Base-by-base conservation (phyloP, 1,140 invertebrate genomes). In the Pogonomyrmex californicus region DNA sequence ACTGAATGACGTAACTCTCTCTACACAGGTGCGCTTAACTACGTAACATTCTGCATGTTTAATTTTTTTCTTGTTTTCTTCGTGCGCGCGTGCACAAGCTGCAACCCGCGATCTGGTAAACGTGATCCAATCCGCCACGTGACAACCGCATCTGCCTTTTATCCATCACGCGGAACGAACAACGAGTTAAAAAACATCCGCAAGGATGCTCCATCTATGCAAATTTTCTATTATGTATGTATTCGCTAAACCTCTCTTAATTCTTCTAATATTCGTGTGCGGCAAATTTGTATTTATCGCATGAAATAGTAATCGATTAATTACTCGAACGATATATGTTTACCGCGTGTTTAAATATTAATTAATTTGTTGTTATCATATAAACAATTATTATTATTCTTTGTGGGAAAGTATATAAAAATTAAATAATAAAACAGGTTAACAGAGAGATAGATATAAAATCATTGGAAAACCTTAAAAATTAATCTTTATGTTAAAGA, bases 1-100 rank as follows among this genome's bases (percentile, higher is more conserved):
- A 93, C 91, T 93, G 91, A 93, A 93, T 92, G 91, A 92, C 90
- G 88, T 83, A 92, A 91, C 89, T 93, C 78, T 77, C 51, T 47
- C 51, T 75, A 60, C 54, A 77, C 88, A 90, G 89, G 78, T 90
- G 89, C 60, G 12, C 60, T 85, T 89, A 90, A 90, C 75, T 90
- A 68, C 88, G 47, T 87, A 87, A 87, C 88, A 85, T 90, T 87
- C 68, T 71, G 89, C 88, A 89, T 89, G 60, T 87, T 87, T 79
- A 90, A 85, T 85, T 90, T 90, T 90, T 89, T 90, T 86, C 75
- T 81, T 75, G 54, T 49, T 36, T 76, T 58, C 68, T 65, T 63
- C 75, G 41, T n/a, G 62, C 71, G 63, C 65, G 71, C 68, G 58
- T 68, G 56, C 71, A 51, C 54, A 58, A 73, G 30, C 30, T 83